Percentiles rank a stretch among this genome's conserved stretches.
Conservation (phyloP, 2,888 invertebrate genomes). For the Lepidochitona cinerea region DNA sequence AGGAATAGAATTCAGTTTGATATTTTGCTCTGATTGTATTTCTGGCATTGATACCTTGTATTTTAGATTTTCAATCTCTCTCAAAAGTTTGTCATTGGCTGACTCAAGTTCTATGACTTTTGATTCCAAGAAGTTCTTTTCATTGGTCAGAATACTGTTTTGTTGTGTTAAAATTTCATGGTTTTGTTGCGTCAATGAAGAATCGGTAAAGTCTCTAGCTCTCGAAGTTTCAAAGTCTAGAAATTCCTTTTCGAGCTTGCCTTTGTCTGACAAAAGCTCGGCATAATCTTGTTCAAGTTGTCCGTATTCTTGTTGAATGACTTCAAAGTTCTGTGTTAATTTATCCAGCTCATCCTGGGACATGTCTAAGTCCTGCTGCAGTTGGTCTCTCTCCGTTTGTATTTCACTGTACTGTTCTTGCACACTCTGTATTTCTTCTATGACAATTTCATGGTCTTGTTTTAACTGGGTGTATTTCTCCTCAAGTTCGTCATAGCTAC, state of each 20-base stretch:
- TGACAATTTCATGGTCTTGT: slow-evolving; percentile 56
- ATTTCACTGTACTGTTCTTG: slow-evolving; percentile 33
- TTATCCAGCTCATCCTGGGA: slow-evolving; percentile 53
- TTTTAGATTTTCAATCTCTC: slow-evolving; percentile 30
- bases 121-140: slow-evolving; percentile 53
- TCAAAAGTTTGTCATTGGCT: slow-evolving; percentile 47
- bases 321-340: slow-evolving; percentile 48
- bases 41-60: not conserved
- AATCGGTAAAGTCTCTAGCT: not conserved
- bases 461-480: slow-evolving; percentile 37
- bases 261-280: slow-evolving; percentile 54
- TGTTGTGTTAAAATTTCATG: slow-evolving; percentile 44
- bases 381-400: slow-evolving; percentile 38
- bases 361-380: slow-evolving; percentile 48
- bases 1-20: not conserved
- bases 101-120: slow-evolving; percentile 49
- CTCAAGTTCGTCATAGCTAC: slow-evolving; percentile 35
- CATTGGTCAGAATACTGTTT: slow-evolving; percentile 40
- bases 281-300: slow-evolving; percentile 58
- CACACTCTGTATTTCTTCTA: slow-evolving; percentile 59
- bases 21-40: not conserved
- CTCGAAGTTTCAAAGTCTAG: slow-evolving; percentile 34
- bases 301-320: slow-evolving; percentile 51
- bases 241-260: slow-evolving; percentile 53
- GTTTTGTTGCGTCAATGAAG: slow-evolving; percentile 34